Base-by-base conservation (phyloP, 2,888 invertebrate genomes). In the Nycteola revayana region DNA sequence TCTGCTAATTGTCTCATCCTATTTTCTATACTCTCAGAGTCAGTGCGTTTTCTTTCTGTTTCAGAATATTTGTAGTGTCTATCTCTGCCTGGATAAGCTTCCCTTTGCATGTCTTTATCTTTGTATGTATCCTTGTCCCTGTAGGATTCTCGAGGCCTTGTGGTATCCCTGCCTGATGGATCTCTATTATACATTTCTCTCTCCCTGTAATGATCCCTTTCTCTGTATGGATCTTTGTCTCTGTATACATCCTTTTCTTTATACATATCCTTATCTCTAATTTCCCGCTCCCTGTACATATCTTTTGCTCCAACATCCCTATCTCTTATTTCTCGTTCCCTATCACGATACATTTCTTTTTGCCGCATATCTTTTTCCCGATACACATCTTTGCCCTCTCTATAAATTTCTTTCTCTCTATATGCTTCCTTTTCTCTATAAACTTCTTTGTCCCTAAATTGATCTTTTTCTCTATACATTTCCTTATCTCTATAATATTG, bases 171-270 rank as follows among this genome's bases (percentile, higher is more conserved):
- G 33, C 74, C 83, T 28, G 71, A 48, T 36, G 66, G 36, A 36
- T 81, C 83, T 60, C 79, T 72, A n/a, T n/a, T n/a, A 32, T 75
- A 72, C 42, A 69, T 53, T 52, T 83, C 78, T 42, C 79, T 66
- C 36, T 84, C 80, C 41, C 79, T 75, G 42, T 83, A 79, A 45
- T 73, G 66, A 18, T 80, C 82, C 35, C 72, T 72, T 42, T 91
- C 90, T 44, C 90, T 84, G 14, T 89, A 81, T 5, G 63, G 49
- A 35, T 84, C 85, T 43, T 80, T 85, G 44, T 87, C 87, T 53
- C 84, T 73, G 36, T 81, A 79, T 10, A 67, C 47, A 32, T 83
- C 84, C 52, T 78, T 83, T 9, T 83, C 82, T 54, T 79, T 78
- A 28, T 78, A 79, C 24, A 50, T 66, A 58, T 85, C 84, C 44